A percentile compares a stretch with the other conserved stretches of the same genome.
Conservation (phyloP, 2,888 invertebrate genomes). For the Lumbricus terrestris region DNA sequence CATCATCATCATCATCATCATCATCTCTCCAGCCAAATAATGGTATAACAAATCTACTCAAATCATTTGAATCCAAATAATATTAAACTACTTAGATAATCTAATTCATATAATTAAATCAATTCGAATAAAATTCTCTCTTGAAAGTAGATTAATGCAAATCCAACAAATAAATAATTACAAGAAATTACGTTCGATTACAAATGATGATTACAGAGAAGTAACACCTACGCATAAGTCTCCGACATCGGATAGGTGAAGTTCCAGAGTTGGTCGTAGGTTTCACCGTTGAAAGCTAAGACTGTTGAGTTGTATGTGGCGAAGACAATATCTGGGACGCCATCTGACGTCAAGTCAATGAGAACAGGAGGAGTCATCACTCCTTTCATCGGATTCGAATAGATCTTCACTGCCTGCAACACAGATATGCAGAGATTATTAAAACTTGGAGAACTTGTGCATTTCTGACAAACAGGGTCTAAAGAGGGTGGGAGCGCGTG, state of each 20-base stretch:
- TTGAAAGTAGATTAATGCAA: too few species aligned
- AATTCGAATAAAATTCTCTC: too few species aligned
- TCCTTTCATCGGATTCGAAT: conserved; percentile 68
- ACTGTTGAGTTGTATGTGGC: conserved; percentile 73
- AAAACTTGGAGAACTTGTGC: too few species aligned
- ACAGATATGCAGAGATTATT: not conserved
- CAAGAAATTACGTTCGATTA: not conserved
- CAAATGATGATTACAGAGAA: not conserved
- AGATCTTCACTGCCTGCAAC: conserved; percentile 63
- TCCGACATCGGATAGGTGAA: conserved; percentile 69
- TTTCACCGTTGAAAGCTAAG: conserved; percentile 72
- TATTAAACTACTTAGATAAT: too few species aligned
- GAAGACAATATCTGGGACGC: conserved; percentile 71
- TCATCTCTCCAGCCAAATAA: too few species aligned
- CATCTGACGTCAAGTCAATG: conserved; percentile 73
- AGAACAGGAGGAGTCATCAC: conserved; percentile 68
- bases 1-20: too few species aligned
- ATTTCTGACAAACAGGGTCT: not conserved
- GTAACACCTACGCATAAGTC: conserved; percentile 64
- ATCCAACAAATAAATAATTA: not conserved
- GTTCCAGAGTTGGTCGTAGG: conserved; percentile 73
- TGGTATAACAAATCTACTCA: too few species aligned
- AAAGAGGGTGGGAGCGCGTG: too few species aligned
- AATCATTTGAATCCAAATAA: too few species aligned
- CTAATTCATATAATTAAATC: too few species aligned